Percentiles rank a stretch among this genome's conserved stretches.
phyloP scores from a whole-genome alignment of 2,888 invertebrate genomes.

The Isoperla grammatica region DNA sequence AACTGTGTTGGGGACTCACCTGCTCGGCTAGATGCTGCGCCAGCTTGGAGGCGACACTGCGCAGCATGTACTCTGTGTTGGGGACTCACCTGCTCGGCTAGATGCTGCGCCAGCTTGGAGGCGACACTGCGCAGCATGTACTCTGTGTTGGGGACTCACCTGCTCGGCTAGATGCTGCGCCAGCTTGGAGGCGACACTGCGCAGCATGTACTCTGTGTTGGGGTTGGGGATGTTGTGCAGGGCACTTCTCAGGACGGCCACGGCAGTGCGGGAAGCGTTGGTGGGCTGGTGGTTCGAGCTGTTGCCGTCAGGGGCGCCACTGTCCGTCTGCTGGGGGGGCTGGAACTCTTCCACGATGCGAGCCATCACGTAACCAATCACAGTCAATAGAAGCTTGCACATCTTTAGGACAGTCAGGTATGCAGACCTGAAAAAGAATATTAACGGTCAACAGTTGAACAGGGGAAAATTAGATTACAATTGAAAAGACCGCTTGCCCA shows the following conservation, averaged over 20 bases:
- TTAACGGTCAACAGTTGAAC: background rate
- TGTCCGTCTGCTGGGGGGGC: conserved; percentile 42
- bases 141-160: conserved; percentile 42
- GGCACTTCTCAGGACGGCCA: conserved; percentile 68
- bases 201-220: conserved; percentile 74
- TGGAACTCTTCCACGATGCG: conserved; percentile 47
- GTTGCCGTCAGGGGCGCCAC: conserved; percentile 27
- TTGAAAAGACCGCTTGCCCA: too few species aligned
- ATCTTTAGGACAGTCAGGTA: conserved; percentile 83
- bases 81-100: conserved; percentile 75
- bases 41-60: too few species aligned
- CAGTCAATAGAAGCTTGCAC: conserved; percentile 81
- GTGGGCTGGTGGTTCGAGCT: conserved; percentile 7
- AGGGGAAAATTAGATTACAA: too few species aligned
- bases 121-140: conserved; percentile 69
- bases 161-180: conserved; percentile 76
- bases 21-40: too few species aligned
- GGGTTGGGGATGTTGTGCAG: conserved; percentile 78
- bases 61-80: too few species aligned
- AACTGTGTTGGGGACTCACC: too few species aligned
- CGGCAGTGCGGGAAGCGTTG: conserved; percentile 42
- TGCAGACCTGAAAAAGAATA: conserved; percentile 58
- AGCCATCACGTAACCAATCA: conserved; percentile 75
- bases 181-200: conserved; percentile 76
- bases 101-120: too few species aligned